Base-by-base conservation (phyloP, 2,797 vertebrate species). In the Enteromius afrohamiltoni region DNA sequence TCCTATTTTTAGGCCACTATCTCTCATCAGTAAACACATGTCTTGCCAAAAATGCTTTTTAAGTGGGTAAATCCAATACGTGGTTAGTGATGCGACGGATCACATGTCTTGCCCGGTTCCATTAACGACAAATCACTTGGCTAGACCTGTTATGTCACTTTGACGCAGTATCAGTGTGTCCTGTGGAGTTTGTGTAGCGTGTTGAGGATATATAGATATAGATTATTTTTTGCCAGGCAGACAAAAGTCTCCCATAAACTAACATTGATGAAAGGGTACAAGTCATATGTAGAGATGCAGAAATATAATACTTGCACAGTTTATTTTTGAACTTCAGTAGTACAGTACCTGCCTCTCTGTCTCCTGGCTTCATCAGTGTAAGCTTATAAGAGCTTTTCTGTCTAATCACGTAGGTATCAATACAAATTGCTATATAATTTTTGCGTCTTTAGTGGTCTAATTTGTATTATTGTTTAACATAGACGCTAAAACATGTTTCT, bases 1-100 rank as follows among this genome's bases (percentile, higher is more conserved):
- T 34, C 68, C 85, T 89, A 87, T 91, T 91, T 89, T 87, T 55
- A 77, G 29, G 53, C 51, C 80, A 82, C 73, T 85, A 74, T 74
- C 77, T 47, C 26, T 51, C 87, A 80, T 85, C 86, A 80, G 84
- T 81, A 84, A 86, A 86, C 81, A 60, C 29, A 26, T 26, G 23
- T 78, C 70, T 73, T 45, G 77, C 74, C 51, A 80, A 73, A 84
- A 58, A 73, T 68, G 60, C 47, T 70, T 87, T 86, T 76, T 85
- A 81, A 84, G 49, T 68, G 80, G 55, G 26, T 29, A 79, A 88
- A 89, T 91, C 51, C 58, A 88, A 91, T 90, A 34, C 74, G 69
- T 70, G 67, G 86, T 86, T 23, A 55, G 60, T 21, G 62, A 80
- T 13, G 60, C 51, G 49, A 29, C 16, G 1, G 67, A 31, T 77